phyloP scores from a whole-genome alignment of 2,113 vertebrate genomes.

The Melospiza melodia region DNA sequence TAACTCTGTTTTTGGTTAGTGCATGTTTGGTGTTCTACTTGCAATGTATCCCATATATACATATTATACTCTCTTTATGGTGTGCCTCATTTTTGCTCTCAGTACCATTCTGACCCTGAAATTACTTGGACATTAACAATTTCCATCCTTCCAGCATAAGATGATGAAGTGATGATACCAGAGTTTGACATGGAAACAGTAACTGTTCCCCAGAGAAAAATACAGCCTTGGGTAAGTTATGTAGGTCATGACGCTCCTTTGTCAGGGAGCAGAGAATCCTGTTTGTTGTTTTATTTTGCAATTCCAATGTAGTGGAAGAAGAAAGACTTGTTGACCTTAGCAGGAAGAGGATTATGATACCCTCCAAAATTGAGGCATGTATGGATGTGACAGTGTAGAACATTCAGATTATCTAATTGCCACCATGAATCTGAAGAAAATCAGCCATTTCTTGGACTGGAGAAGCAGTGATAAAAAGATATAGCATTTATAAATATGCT shows the following conservation, averaged over 20 bases:
- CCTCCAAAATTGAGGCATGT: not conserved
- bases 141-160: not conserved
- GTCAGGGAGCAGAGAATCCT: not conserved
- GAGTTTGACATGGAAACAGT: not conserved
- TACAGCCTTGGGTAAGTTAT: not conserved
- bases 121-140: not conserved
- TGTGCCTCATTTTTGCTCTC: not conserved
- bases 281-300: not conserved
- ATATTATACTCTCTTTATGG: not conserved
- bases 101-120: not conserved
- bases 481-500: not conserved
- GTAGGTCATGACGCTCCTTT: not conserved
- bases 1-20: not conserved
- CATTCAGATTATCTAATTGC: not conserved
- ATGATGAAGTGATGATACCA: not conserved
- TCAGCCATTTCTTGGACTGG: not conserved
- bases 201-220: not conserved
- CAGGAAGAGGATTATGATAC: not conserved
- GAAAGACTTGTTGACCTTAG: not conserved
- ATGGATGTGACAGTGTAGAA: not conserved
- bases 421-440: not conserved
- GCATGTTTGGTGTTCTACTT: not conserved
- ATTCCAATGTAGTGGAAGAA: not conserved
- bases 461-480: not conserved
- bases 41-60: no score